Evolutionary conservation across 2,797 vertebrate species (phyloP).

Genomic region (Serranus cabrilla): DNA sequence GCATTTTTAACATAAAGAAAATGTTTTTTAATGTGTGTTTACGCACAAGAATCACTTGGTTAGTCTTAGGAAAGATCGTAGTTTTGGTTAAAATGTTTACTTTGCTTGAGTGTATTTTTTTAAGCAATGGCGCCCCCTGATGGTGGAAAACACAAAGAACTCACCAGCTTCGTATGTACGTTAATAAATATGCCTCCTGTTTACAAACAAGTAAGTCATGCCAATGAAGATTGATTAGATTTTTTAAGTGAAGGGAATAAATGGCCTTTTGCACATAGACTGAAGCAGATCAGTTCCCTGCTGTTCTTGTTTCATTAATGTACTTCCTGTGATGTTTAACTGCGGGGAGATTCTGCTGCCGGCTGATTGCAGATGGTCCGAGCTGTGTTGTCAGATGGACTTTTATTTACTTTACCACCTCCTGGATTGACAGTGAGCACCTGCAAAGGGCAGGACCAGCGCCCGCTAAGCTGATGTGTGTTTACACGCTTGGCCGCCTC

Average conservation of each 20-base stretch:
- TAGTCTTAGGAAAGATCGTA: too few relatives aligned
- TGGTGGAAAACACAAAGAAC: too few relatives aligned
- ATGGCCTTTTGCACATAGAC: slow-evolving; percentile 22
- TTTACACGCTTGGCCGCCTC: slow-evolving; percentile 66
- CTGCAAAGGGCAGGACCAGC: slow-evolving; percentile 68
- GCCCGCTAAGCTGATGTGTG: slow-evolving; percentile 66
- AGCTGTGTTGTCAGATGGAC: slow-evolving; percentile 61
- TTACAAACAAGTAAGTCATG: slow-evolving; percentile 22
- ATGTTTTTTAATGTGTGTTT: too few relatives aligned
- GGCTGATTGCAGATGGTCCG: slow-evolving; percentile 47
- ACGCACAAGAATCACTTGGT: too few relatives aligned
- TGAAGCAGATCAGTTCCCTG: slow-evolving; percentile 19
- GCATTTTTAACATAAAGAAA: too few relatives aligned
- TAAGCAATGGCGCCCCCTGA: too few relatives aligned
- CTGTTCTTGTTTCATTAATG: slow-evolving; percentile 20
- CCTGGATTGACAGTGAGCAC: slow-evolving; percentile 73
- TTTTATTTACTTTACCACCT: slow-evolving; percentile 71
- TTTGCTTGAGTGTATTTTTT: too few relatives aligned
- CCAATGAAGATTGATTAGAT: slow-evolving; percentile 50
- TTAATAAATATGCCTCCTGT: slow-evolving; percentile 24
- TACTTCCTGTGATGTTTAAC: neutral
- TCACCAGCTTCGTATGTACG: neutral
- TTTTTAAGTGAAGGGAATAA: slow-evolving; percentile 17
- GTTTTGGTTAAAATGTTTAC: too few relatives aligned
- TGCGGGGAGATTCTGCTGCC: neutral